Conservation (phyloP, 2,888 invertebrate species). For the Nowickia ferox region DNA sequence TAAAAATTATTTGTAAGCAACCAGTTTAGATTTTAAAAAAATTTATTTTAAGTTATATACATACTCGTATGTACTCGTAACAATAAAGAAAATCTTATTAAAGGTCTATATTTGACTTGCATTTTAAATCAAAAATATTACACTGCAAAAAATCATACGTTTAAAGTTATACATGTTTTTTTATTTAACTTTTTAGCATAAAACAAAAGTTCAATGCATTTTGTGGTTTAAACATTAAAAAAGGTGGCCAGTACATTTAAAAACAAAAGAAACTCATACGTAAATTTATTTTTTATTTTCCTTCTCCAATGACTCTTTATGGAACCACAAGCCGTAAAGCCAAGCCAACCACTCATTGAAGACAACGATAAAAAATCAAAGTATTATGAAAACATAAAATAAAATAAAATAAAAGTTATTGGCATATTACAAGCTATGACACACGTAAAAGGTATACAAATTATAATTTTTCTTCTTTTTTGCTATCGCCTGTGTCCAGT, state of each 20-base stretch:
- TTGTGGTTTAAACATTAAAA: conserved; percentile 28
- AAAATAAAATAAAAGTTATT: conserved; percentile 32
- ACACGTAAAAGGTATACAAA: conserved; percentile 56
- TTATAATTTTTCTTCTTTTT: conserved; percentile 39
- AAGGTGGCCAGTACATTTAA: conserved; percentile 4
- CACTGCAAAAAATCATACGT: not conserved
- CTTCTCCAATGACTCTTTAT: conserved; percentile 29
- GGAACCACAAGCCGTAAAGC: conserved; percentile 34
- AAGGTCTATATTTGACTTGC: not conserved
- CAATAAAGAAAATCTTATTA: not conserved
- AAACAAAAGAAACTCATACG: conserved; percentile 21
- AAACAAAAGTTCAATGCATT: conserved; percentile 60
- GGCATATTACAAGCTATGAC: conserved; percentile 42
- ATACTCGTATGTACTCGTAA: no score
- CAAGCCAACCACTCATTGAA: conserved; percentile 3
- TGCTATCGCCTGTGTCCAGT: conserved; percentile 5
- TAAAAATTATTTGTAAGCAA: no score
- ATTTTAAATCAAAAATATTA: conserved; percentile 10
- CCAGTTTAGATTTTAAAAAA: no score
- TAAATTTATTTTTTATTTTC: conserved; percentile 9
- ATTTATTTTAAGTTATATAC: no score
- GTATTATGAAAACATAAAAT: not conserved
- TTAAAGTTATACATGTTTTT: not conserved
- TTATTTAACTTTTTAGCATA: not conserved
- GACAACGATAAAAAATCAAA: not conserved